These are phyloP conservation scores for Axis porcinus DNA, from an alignment of 2,113 vertebrate genomes.

Conservation along the genomic window DNA sequence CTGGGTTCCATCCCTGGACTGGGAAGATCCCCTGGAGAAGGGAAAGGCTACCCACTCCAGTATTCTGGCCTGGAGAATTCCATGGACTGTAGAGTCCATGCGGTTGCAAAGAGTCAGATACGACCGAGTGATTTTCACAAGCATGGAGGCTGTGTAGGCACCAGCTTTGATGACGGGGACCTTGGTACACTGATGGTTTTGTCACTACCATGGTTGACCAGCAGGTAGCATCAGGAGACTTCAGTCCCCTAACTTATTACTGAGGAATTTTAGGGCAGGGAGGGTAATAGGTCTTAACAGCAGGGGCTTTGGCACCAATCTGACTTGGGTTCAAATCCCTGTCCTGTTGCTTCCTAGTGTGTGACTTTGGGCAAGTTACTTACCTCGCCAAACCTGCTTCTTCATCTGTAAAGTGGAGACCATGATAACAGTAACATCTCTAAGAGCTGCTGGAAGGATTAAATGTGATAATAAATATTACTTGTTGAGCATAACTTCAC, in stretches of 20 bases:
- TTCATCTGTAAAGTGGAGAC: background rate
- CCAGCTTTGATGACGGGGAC: background rate
- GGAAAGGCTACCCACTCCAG: background rate
- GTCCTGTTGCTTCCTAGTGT: background rate
- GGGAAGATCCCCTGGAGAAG: background rate
- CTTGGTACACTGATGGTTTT: background rate
- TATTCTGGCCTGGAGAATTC: background rate
- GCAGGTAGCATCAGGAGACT: background rate
- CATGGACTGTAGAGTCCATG: background rate
- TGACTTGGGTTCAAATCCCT: background rate
- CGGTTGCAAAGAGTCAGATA: background rate
- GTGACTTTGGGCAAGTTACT: background rate
- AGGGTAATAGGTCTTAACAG: background rate
- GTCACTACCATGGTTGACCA: background rate
- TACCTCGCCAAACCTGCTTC: background rate
- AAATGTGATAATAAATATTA: background rate
- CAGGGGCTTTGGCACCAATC: background rate
- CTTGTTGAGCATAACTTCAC: background rate
- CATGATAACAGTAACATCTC: background rate
- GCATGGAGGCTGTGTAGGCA: background rate
- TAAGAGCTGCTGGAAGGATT: background rate
- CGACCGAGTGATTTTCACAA: fast-evolving
- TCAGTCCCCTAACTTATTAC: background rate
- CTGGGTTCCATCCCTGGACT: background rate
- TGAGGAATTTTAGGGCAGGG: background rate